Conservation (phyloP, 2,888 invertebrate genomes). For the Platycnemis pennipes region DNA sequence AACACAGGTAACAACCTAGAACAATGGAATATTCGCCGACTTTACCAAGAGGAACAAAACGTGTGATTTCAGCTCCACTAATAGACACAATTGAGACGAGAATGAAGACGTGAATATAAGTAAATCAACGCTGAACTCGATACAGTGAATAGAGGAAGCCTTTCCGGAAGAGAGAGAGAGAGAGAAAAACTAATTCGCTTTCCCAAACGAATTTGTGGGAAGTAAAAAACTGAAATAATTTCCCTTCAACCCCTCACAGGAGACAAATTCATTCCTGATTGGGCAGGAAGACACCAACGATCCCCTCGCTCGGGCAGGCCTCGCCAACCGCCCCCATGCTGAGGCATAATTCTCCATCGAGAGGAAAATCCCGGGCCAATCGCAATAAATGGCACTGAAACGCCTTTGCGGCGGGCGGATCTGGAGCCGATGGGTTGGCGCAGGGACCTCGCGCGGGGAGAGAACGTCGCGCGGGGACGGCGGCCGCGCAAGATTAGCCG, state of each 20-base stretch:
- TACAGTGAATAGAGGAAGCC: too few relatives aligned
- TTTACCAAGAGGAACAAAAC: too few relatives aligned
- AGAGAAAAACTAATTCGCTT: too few relatives aligned
- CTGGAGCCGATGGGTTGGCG: not conserved
- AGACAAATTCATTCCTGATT: not conserved
- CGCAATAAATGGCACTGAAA: conserved; percentile 36
- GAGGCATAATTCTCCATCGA: not conserved
- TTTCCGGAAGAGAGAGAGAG: too few relatives aligned
- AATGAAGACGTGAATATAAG: too few relatives aligned
- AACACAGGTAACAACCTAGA: too few relatives aligned
- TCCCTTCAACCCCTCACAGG: not conserved
- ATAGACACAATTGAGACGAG: too few relatives aligned
- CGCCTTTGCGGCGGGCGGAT: not conserved
- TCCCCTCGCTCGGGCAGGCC: not conserved
- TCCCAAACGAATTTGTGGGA: too few relatives aligned
- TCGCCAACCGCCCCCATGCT: not conserved
- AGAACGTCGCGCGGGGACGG: not conserved
- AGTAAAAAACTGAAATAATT: too few relatives aligned
- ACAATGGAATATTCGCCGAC: too few relatives aligned
- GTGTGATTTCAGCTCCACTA: too few relatives aligned
- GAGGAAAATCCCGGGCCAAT: conserved; percentile 18
- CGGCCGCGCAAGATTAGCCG: conserved; percentile 13
- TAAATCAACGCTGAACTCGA: too few relatives aligned
- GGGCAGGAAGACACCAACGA: not conserved
- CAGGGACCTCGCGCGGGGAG: not conserved